Evolutionary conservation across 2,888 invertebrate species (phyloP).

Genomic region (Acleris emargana): DNA sequence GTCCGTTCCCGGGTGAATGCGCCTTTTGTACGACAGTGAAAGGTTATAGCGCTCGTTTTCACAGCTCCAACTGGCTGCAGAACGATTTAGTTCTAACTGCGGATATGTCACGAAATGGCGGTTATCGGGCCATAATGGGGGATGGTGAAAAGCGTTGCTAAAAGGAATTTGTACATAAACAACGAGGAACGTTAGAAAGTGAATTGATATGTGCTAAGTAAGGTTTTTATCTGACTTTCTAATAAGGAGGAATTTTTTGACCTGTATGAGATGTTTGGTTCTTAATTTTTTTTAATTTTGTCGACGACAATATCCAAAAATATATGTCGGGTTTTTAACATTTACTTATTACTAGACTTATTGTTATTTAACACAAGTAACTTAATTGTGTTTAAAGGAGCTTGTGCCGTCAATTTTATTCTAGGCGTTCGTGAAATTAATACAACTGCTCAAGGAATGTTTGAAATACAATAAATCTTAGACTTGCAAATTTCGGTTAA

Average conservation of each 20-base stretch:
- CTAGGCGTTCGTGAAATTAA: not conserved
- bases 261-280: no score
- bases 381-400: not conserved
- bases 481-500: no score
- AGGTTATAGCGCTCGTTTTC: conserved; percentile 79
- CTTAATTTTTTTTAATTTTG: no score
- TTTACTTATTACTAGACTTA: no score
- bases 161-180: no score
- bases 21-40: conserved; percentile 74
- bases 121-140: conserved; percentile 1
- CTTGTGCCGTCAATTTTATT: not conserved
- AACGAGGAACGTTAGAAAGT: no score
- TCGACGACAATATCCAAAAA: no score
- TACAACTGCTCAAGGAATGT: not conserved
- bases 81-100: conserved; percentile 62
- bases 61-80: conserved; percentile 52
- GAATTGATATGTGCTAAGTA: no score
- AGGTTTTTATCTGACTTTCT: no score
- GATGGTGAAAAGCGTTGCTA: not conserved
- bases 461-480: not conserved
- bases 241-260: no score
- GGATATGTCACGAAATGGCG: conserved; percentile 13
- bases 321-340: no score
- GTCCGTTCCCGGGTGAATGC: conserved; percentile 70
- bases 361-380: no score